Conservation (phyloP, 2,888 invertebrate species). For the Lithosia quadra region DNA sequence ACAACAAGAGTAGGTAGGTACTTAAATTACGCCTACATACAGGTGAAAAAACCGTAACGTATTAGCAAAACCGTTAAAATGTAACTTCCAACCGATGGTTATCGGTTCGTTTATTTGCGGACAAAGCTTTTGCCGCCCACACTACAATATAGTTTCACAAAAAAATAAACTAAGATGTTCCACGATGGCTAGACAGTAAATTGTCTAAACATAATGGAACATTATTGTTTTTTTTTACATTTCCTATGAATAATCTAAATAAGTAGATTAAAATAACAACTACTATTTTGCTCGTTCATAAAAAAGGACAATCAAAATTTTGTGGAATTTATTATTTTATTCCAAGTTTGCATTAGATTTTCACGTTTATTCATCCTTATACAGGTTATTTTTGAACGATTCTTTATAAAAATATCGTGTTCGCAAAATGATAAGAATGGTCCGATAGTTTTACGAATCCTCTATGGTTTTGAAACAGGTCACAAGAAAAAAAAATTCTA, state of each 20-base stretch:
- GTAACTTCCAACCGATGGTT: neutral
- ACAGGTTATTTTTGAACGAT: too few relatives aligned
- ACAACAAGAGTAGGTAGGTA: too few relatives aligned
- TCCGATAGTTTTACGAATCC: too few relatives aligned
- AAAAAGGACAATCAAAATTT: neutral
- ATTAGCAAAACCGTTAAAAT: slow-evolving; percentile 15
- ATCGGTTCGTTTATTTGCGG: slow-evolving; percentile 5
- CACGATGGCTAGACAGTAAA: neutral
- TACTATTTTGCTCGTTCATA: neutral
- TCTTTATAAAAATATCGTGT: too few relatives aligned
- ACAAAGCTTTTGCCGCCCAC: slow-evolving; percentile 7
- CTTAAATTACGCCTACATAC: neutral
- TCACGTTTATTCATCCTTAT: too few relatives aligned
- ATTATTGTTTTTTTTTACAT: neutral
- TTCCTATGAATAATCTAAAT: neutral
- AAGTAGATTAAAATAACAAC: neutral
- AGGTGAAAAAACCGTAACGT: slow-evolving; percentile 10
- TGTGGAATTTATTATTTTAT: too few relatives aligned
- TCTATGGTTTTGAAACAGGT: too few relatives aligned
- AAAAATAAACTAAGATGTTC: neutral
- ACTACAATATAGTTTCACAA: neutral
- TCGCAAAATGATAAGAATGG: too few relatives aligned
- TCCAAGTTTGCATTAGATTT: too few relatives aligned
- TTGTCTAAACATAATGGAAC: neutral
- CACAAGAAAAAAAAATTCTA: too few relatives aligned